These are phyloP conservation scores for Brachymystax lenok DNA, from an alignment of 2,797 vertebrate species.

Conservation along the genomic window DNA sequence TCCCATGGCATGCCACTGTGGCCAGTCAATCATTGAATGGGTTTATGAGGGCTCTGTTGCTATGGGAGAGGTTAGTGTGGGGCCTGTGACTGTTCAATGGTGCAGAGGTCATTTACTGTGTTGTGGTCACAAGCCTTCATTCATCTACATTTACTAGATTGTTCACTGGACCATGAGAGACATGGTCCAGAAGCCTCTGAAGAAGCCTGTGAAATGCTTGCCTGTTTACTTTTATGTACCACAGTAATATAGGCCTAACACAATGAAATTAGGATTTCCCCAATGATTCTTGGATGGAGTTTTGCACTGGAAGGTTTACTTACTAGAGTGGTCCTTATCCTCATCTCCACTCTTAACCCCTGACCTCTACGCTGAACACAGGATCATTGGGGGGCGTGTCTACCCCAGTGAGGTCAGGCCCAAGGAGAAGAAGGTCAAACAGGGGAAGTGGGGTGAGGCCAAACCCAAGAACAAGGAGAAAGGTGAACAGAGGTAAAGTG, in stretches of 20 bases:
- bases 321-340: constrained; percentile 43
- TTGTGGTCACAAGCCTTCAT: constrained; percentile 14
- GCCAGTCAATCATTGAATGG: constrained; percentile 3
- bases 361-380: constrained; percentile 61
- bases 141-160: constrained; percentile 16
- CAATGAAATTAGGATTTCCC: neutral
- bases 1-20: neutral
- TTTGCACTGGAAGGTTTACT: neutral
- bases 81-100: constrained; percentile 32
- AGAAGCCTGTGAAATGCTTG: constrained; percentile 10
- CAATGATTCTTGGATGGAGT: neutral
- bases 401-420: constrained; percentile 87
- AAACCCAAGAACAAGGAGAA: constrained; percentile 60
- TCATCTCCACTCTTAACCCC: constrained; percentile 42
- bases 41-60: constrained; percentile 47
- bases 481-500: constrained; percentile 76
- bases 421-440: constrained; percentile 78
- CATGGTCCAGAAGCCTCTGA: neutral
- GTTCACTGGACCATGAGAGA: constrained; percentile 12
- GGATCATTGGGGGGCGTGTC: constrained; percentile 88
- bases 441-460: constrained; percentile 63
- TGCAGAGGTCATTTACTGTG: constrained; percentile 18
- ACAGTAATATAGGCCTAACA: neutral
- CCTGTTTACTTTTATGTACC: neutral
- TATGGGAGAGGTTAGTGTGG: constrained; percentile 40